Percentiles rank a stretch among this genome's conserved stretches.
Evolutionary conservation across 2,888 invertebrate species (phyloP).

Genomic region (Ichneumoninae sp.): DNA sequence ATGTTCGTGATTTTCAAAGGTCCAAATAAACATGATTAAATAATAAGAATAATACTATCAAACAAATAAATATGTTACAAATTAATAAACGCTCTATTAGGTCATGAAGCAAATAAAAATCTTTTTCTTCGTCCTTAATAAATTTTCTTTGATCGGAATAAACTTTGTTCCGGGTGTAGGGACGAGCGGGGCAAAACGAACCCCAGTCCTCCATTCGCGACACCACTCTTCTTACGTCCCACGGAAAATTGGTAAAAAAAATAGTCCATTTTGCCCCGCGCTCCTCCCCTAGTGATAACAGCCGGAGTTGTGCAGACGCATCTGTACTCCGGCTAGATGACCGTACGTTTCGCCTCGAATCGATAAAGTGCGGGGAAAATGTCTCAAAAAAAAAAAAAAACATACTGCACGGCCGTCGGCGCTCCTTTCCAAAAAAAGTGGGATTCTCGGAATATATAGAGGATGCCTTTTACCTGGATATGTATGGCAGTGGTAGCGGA

Average conservation of each 20-base stretch:
- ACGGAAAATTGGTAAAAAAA: too few species aligned
- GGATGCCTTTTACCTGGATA: neutral
- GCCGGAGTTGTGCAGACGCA: slow-evolving; percentile 7
- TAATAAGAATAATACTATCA: too few species aligned
- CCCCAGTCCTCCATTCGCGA: too few species aligned
- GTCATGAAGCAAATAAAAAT: too few species aligned
- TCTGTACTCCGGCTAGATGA: slow-evolving; percentile 28
- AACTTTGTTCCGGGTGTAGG: neutral
- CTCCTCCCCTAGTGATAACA: neutral
- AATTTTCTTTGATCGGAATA: too few species aligned
- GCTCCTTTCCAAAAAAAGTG: neutral
- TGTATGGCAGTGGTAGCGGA: neutral
- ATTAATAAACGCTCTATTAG: too few species aligned
- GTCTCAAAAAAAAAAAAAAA: slow-evolving; percentile 28
- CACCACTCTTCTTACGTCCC: too few species aligned
- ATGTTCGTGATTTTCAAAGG: too few species aligned
- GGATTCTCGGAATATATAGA: neutral
- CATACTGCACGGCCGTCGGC: neutral
- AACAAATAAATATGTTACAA: too few species aligned
- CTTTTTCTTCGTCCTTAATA: too few species aligned
- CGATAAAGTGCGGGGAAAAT: slow-evolving; percentile 35
- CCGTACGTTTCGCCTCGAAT: slow-evolving; percentile 46
- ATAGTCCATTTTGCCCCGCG: too few species aligned
- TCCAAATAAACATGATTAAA: too few species aligned
- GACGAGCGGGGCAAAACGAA: neutral